Conservation (phyloP, 2,113 vertebrate species). For the Gallinago paraguaiae region DNA sequence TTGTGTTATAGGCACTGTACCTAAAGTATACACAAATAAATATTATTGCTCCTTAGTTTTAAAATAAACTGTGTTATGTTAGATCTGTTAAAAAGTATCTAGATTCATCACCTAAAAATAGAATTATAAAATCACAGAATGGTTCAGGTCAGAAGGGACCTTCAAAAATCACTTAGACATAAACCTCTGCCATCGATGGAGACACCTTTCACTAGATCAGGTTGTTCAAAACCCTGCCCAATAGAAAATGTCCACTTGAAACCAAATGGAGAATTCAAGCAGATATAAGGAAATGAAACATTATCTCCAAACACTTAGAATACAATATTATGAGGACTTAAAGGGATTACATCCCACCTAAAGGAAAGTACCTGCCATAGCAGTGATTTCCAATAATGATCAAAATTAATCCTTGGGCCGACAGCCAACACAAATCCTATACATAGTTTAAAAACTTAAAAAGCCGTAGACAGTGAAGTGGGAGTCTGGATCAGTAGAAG, state of each 20-base stretch:
- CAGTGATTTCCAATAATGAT: conserved; percentile 24
- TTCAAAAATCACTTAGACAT: background rate
- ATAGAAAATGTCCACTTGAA: background rate
- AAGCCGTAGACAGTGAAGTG: fast-evolving
- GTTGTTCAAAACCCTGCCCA: background rate
- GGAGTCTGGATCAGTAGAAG: background rate
- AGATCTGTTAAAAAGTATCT: background rate
- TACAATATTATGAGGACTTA: background rate
- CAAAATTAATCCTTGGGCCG: conserved; percentile 39
- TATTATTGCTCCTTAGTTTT: background rate
- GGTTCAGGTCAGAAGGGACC: background rate
- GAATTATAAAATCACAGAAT: background rate
- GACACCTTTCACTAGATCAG: background rate
- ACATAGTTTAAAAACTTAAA: background rate
- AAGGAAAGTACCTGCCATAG: background rate
- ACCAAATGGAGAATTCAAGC: background rate
- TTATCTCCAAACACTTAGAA: background rate
- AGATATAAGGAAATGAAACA: background rate
- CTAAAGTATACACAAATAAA: background rate
- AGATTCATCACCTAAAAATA: background rate
- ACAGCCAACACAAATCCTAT: background rate
- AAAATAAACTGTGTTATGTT: background rate
- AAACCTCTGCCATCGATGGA: background rate
- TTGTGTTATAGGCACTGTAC: background rate
- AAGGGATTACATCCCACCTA: conserved; percentile 21